phyloP scores from a whole-genome alignment of 2,113 vertebrate species.

The Gobiocypris rarus region DNA sequence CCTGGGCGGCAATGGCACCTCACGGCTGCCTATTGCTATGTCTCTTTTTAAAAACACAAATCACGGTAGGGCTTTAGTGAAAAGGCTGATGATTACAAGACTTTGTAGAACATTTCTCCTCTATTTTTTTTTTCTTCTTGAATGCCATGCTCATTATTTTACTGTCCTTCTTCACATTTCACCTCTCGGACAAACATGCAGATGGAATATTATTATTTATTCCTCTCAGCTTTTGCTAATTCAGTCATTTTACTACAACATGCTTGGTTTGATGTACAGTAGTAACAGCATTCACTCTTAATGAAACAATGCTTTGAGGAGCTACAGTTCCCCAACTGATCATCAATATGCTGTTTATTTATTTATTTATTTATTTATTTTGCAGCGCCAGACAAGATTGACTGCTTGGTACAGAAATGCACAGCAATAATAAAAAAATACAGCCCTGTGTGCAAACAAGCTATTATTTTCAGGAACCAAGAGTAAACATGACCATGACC shows the following conservation, averaged over 20 bases:
- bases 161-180: background rate
- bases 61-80: background rate
- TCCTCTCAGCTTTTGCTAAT: background rate
- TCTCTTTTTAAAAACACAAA: slow-evolving; percentile 40
- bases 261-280: slow-evolving; percentile 16
- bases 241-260: slow-evolving; percentile 24
- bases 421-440: slow-evolving; percentile 48
- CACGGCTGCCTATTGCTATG: slow-evolving; percentile 32
- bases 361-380: slow-evolving; percentile 8
- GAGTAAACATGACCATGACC: slow-evolving; percentile 14
- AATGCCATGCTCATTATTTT: background rate
- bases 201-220: slow-evolving; percentile 21
- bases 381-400: slow-evolving; percentile 44
- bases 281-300: slow-evolving; percentile 28
- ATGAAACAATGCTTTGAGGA: slow-evolving; percentile 48
- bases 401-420: slow-evolving; percentile 32
- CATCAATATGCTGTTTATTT: slow-evolving; percentile 44
- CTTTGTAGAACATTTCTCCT: slow-evolving; percentile 41
- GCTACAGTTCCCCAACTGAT: slow-evolving; percentile 46
- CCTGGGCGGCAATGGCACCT: slow-evolving; percentile 61
- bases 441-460: slow-evolving; percentile 32
- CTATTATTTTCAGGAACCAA: slow-evolving; percentile 27
- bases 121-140: slow-evolving; percentile 12
- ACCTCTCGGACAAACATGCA: background rate
- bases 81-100: slow-evolving; percentile 1